Evolutionary conservation across 2,888 invertebrate genomes (phyloP).

Genomic region (Cephus pygmeus): DNA sequence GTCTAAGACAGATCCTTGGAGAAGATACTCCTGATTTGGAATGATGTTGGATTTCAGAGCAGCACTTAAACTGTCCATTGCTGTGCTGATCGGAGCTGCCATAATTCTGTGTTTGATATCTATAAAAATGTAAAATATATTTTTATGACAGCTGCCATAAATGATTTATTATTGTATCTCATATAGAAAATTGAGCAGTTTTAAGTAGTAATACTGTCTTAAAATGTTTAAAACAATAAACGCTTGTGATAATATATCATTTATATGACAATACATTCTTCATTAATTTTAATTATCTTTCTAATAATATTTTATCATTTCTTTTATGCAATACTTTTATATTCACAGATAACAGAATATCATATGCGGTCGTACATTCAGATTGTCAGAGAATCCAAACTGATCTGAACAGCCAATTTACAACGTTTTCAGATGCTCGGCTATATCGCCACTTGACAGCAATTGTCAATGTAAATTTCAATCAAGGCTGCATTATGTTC

Average conservation of each 20-base stretch:
- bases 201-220: background rate
- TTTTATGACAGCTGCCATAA: too few species aligned
- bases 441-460: too few species aligned
- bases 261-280: background rate
- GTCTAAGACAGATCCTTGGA: slow-evolving; percentile 94
- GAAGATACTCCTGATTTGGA: slow-evolving; percentile 92
- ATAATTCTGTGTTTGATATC: slow-evolving; percentile 28
- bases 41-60: slow-evolving; percentile 87
- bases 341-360: too few species aligned
- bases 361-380: too few species aligned
- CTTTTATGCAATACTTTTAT: too few species aligned
- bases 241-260: background rate
- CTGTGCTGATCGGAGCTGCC: slow-evolving; percentile 71
- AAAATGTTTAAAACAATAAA: background rate
- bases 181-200: background rate
- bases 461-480: too few species aligned
- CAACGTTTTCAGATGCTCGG: too few species aligned
- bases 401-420: too few species aligned
- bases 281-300: background rate
- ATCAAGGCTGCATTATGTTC: too few species aligned
- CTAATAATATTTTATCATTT: too few species aligned
- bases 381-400: too few species aligned
- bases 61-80: slow-evolving; percentile 81
- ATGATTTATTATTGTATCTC: background rate
- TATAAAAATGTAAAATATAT: background rate